Base-by-base conservation (phyloP, 1,140 invertebrate genomes). In the Camponotus vicinus region DNA sequence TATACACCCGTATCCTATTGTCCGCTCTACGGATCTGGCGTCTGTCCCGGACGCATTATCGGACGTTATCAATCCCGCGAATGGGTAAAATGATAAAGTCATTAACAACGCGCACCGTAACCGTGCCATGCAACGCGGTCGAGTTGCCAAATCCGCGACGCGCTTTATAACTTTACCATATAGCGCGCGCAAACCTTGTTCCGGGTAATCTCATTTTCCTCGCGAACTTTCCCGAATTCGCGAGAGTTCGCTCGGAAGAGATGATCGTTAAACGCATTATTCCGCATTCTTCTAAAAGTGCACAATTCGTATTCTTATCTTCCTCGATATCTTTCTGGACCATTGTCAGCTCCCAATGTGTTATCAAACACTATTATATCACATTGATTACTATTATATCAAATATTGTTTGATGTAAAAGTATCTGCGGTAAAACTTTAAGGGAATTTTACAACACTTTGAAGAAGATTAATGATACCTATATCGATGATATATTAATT, bases 61-160 rank as follows among this genome's bases (percentile, higher is more conserved):
- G 45, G 45, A 8, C 55, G 18, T 21, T 40, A 40, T 70, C 64
- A 71, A 71, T 82, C 27, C 9, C 75, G 42, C 21, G n/a, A n/a
- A n/a, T 18, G 37, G 40, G 21, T 15, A 18, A 27, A 49, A 61
- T 32, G 21, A 71, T 82, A 6, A 73, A 61, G 69, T 82, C 61
- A 55, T 27, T 21, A 55, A 82, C 40, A 71, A 71, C 42, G 52
- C 45, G 15, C 40, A 7, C 49, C 11, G 4, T 27, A 15, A 57
- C 6, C 1, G 7, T 52, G 61, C 18, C 27, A 32, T 69, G 64
- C 78, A 32, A 3, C 78, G 78, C 21, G 49, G 37, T 45, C 55
- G 67, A 73, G 27, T 45, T 75, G 82, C 82, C 82, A 85, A 85
- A 85, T 64, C 49, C 37, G 42, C 59, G 32, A 78, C 37, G 49